These are phyloP conservation scores for Oxytorus armatus DNA, from an alignment of 2,888 invertebrate genomes.

Conservation along the genomic window DNA sequence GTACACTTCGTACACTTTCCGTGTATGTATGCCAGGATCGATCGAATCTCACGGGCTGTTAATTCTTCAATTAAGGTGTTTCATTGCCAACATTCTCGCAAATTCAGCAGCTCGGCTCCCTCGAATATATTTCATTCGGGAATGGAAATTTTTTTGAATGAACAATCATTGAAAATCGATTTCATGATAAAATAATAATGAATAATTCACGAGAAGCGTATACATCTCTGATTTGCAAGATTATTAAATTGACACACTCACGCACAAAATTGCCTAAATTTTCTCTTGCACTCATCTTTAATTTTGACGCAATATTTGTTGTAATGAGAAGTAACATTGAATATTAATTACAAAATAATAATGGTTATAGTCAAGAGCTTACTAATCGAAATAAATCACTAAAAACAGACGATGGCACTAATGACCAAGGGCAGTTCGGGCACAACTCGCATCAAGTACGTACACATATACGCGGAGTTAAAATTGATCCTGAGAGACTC, in stretches of 20 bases:
- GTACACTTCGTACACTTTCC: slow-evolving; percentile 45
- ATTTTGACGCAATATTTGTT: background rate
- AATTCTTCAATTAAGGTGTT: slow-evolving; percentile 48
- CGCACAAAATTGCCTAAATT: background rate
- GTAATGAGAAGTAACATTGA: background rate
- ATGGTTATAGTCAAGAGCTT: background rate
- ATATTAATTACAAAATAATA: background rate
- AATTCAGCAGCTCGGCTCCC: background rate
- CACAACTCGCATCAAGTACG: slow-evolving; percentile 12
- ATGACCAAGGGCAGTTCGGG: background rate
- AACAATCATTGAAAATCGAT: background rate
- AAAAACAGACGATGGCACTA: slow-evolving; percentile 1
- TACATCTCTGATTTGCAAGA: too few species aligned
- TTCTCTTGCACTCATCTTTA: background rate
- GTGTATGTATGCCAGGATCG: slow-evolving; percentile 34
- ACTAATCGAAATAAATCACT: slow-evolving; percentile 16
- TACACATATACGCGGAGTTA: slow-evolving; percentile 15
- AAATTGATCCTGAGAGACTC: slow-evolving; percentile 42
- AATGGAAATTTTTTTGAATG: background rate
- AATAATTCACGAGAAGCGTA: too few species aligned
- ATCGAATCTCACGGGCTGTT: slow-evolving; percentile 51
- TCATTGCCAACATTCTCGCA: slow-evolving; percentile 20
- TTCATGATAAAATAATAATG: background rate
- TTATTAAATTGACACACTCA: background rate
- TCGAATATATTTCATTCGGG: background rate